A percentile compares a stretch with the other conserved stretches of the same genome.
phyloP scores from a whole-genome alignment of 2,888 invertebrate species.

The Alsophila aescularia region DNA sequence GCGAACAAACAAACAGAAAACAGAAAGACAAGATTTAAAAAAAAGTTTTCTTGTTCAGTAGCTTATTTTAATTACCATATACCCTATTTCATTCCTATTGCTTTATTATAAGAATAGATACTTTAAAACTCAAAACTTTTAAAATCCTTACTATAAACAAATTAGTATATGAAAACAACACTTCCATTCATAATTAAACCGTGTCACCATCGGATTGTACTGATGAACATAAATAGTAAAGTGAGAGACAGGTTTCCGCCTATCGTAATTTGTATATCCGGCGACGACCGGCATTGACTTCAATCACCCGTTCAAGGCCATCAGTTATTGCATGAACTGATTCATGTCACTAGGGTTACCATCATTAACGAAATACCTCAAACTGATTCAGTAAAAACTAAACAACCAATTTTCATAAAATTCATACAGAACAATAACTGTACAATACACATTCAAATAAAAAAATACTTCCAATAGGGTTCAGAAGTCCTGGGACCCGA shows the following conservation, averaged over 20 bases:
- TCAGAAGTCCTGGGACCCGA: too few species aligned
- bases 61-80: too few species aligned
- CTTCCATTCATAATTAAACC: conserved; percentile 11
- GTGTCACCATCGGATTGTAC: conserved; percentile 23
- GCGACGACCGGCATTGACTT: conserved; percentile 60
- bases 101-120: too few species aligned
- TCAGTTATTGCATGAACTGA: conserved; percentile 57
- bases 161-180: background rate
- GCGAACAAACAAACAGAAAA: too few species aligned
- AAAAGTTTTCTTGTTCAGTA: too few species aligned
- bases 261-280: conserved; percentile 54
- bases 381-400: background rate
- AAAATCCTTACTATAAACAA: background rate
- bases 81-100: too few species aligned
- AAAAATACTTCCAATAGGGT: too few species aligned
- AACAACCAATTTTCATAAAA: too few species aligned
- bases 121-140: too few species aligned
- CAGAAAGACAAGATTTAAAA: too few species aligned
- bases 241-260: conserved; percentile 54
- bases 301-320: conserved; percentile 66
- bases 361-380: conserved; percentile 8
- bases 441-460: too few species aligned
- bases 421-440: too few species aligned
- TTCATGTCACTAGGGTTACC: conserved; percentile 43
- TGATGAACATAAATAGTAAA: conserved; percentile 30